These are phyloP conservation scores for Sebastes elongatus DNA, from an alignment of 2,797 vertebrate species.

Conservation along the genomic window DNA sequence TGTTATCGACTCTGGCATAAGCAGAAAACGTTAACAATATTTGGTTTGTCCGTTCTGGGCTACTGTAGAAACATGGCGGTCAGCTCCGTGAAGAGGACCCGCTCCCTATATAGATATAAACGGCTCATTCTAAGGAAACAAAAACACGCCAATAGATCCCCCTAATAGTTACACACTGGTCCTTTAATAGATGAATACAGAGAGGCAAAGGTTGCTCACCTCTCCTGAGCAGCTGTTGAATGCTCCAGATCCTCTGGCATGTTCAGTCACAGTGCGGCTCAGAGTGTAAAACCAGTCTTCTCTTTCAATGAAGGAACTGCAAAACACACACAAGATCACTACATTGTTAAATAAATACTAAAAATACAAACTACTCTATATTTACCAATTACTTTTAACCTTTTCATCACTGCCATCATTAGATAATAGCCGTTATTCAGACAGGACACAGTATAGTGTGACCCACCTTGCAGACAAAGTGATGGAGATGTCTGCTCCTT, in stretches of 20 bases:
- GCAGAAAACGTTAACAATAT: too few relatives aligned
- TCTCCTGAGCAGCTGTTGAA: conserved; percentile 63
- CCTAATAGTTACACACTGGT: too few relatives aligned
- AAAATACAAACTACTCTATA: background rate
- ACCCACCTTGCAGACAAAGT: conserved; percentile 90
- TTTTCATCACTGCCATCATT: background rate
- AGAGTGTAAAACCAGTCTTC: conserved; percentile 95
- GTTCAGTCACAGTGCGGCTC: conserved; percentile 83
- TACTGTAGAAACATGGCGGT: too few relatives aligned
- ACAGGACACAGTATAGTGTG: background rate
- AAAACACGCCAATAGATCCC: too few relatives aligned
- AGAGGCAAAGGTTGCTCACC: conserved; percentile 52
- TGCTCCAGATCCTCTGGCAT: conserved; percentile 55
- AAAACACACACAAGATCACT: background rate
- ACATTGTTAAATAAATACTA: background rate
- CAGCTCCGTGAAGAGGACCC: too few relatives aligned
- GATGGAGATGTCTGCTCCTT: conserved; percentile 87
- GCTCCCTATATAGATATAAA: too few relatives aligned
- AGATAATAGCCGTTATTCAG: background rate
- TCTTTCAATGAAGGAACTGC: conserved; percentile 92
- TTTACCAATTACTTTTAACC: background rate
- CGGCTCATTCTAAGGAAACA: too few relatives aligned
- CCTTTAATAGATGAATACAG: background rate
- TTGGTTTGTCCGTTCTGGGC: too few relatives aligned
- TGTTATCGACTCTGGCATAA: too few relatives aligned